phyloP scores from a whole-genome alignment of 1,140 invertebrate species.

The Dolichoris vasculosae region DNA sequence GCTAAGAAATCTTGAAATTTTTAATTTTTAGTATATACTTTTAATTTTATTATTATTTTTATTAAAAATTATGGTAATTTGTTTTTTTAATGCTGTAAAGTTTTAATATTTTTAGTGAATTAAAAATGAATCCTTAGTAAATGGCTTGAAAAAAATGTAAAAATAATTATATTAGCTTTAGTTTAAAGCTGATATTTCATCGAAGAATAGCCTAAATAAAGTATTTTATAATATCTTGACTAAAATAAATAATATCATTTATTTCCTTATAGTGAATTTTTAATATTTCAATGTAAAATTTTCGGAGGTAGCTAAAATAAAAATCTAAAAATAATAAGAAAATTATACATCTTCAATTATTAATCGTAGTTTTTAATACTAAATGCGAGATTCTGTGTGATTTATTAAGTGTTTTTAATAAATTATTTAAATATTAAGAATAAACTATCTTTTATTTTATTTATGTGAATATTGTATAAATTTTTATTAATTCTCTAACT shows the following conservation, averaged over 20 bases:
- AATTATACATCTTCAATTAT: too few relatives aligned
- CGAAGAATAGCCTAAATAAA: not conserved
- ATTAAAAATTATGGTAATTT: not conserved
- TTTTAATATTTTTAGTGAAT: not conserved
- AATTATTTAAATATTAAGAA: too few relatives aligned
- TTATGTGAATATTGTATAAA: too few relatives aligned
- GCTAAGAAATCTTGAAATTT: too few relatives aligned
- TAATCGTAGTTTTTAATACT: too few relatives aligned
- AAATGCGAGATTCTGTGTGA: too few relatives aligned
- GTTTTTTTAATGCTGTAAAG: not conserved
- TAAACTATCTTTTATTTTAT: too few relatives aligned
- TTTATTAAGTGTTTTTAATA: too few relatives aligned
- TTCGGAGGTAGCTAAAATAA: not conserved
- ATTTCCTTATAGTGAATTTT: not conserved
- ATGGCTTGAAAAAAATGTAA: not conserved
- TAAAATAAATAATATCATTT: not conserved
- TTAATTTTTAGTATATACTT: not conserved
- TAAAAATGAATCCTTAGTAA: not conserved
- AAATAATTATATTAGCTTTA: not conserved
- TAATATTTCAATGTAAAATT: not conserved
- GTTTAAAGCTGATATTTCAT: not conserved
- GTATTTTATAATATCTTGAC: not conserved
- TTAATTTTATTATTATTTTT: too few relatives aligned
- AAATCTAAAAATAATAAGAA: not conserved
- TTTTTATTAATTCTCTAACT: too few relatives aligned